Evolutionary conservation across 2,888 invertebrate genomes (phyloP), one percentile per base, ranked within the genome.

Genomic region (Sturmia bella): DNA sequence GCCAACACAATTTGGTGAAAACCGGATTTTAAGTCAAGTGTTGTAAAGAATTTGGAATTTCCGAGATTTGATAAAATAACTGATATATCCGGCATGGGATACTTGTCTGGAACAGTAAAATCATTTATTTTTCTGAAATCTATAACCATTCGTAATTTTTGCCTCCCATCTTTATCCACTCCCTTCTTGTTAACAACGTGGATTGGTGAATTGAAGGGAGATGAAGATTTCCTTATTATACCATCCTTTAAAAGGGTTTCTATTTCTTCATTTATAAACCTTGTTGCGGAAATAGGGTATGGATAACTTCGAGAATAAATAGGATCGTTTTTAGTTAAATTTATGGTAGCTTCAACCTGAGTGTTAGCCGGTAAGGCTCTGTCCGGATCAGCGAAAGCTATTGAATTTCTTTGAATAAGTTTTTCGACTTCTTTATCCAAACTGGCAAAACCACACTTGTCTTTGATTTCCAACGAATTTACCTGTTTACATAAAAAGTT

Each of bases 161-260:
- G 27, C 27, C 27, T 27, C 27, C 27, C 27, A 27, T 27, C 27
- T 27, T 27, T 27, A 27, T 27, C 27, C 3, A 27, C 27, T 27
- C 3, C 27, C 27, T 83, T 84, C 68, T 83, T 84, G 27, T 70
- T 69, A 4, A 75, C 78, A 39, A 81, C 78, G 75, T 72, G 74
- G 13, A 61, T 61, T 9, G 43, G 61, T 45, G 56, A 56, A 15
- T 56, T 59, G 41, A 79, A 83, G 2, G 79, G 83, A 2, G 81
- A 80, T 24, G 72, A 52, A 7, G 76, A 81, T 39, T 66, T 52
- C 61, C 80, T 57, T 45, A 76, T 72, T 27, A 80, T 75, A 11
- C 70, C 70, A 12, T 75, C 41, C 12, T 61, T 63, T 80, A n/a
- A n/a, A n/a, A n/a, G n/a, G n/a, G n/a, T n/a, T n/a, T n/a, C n/a